A percentile compares a stretch with the other conserved stretches of the same genome.
These are phyloP conservation scores for Eristalinus sepulchralis DNA, from an alignment of 2,888 invertebrate genomes.

Conservation along the genomic window DNA sequence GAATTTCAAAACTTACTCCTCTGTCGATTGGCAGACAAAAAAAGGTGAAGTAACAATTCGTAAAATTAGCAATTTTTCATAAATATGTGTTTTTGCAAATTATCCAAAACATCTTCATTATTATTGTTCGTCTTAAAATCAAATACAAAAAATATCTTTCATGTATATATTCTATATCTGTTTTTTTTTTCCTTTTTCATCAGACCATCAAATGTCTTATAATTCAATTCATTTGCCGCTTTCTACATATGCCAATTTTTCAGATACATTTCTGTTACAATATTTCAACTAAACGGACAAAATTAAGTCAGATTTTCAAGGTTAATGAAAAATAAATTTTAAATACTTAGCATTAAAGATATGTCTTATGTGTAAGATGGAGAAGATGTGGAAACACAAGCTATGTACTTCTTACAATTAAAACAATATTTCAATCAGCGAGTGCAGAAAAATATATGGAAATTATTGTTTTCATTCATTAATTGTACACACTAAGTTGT, in stretches of 20 bases:
- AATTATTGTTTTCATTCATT: not conserved
- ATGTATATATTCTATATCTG: slow-evolving; percentile 37
- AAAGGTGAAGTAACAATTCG: slow-evolving; percentile 35
- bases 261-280: not conserved
- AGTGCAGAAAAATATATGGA: slow-evolving; percentile 33
- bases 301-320: not conserved
- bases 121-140: too few relatives aligned
- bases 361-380: slow-evolving; percentile 52
- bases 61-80: slow-evolving; percentile 48
- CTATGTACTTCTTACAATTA: slow-evolving; percentile 32
- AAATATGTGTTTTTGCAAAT: slow-evolving; percentile 15
- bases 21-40: slow-evolving; percentile 16
- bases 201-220: slow-evolving; percentile 28
- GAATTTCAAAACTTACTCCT: slow-evolving; percentile 3
- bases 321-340: not conserved
- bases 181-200: not conserved
- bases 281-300: not conserved
- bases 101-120: too few relatives aligned
- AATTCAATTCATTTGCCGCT: slow-evolving; percentile 14
- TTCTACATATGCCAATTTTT: slow-evolving; percentile 8
- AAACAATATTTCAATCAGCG: slow-evolving; percentile 13
- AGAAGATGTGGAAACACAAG: slow-evolving; percentile 24
- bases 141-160: too few relatives aligned
- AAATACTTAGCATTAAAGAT: slow-evolving; percentile 50
- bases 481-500: slow-evolving; percentile 32